A percentile compares a stretch with the other conserved stretches of the same genome.
These are phyloP conservation scores for Centroberyx gerrardi DNA, from an alignment of 2,797 vertebrate species.

Conservation along the genomic window DNA sequence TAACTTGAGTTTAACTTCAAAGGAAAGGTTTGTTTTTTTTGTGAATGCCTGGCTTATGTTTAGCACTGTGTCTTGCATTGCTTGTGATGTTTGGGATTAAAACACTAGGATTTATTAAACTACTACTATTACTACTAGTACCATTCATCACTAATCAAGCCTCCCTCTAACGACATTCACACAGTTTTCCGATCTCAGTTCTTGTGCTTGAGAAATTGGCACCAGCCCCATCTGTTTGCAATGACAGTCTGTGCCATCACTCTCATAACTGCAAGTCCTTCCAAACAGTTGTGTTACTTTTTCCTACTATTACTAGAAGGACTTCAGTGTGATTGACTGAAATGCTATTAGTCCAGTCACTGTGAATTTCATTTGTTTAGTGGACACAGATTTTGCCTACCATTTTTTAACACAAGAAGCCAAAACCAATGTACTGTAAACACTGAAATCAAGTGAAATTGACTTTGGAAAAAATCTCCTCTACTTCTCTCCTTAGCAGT, in stretches of 20 bases:
- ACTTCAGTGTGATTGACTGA: constrained; percentile 36
- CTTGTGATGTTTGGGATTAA: too few species aligned
- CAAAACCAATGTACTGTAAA: too few species aligned
- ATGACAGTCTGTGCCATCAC: neutral
- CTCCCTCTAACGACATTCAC: too few species aligned
- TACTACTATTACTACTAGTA: too few species aligned
- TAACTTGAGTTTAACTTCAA: too few species aligned
- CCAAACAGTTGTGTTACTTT: neutral
- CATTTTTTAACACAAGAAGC: neutral
- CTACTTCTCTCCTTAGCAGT: neutral
- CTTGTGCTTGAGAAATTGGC: neutral
- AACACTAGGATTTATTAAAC: too few species aligned
- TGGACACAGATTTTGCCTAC: neutral
- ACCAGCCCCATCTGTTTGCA: too few species aligned
- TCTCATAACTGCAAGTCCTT: neutral
- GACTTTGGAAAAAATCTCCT: constrained; percentile 24
- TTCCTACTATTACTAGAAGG: constrained; percentile 12
- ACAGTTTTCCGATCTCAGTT: too few species aligned
- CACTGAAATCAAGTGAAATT: constrained; percentile 24
- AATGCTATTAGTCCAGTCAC: constrained; percentile 32
- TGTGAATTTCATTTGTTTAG: constrained; percentile 4
- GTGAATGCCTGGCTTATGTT: too few species aligned
- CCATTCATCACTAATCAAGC: too few species aligned
- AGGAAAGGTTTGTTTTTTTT: too few species aligned
- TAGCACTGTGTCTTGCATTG: too few species aligned